Evolutionary conservation across 2,888 invertebrate genomes (phyloP), one percentile per base, ranked within the genome.

Genomic region (Caenorhabditis becei): DNA sequence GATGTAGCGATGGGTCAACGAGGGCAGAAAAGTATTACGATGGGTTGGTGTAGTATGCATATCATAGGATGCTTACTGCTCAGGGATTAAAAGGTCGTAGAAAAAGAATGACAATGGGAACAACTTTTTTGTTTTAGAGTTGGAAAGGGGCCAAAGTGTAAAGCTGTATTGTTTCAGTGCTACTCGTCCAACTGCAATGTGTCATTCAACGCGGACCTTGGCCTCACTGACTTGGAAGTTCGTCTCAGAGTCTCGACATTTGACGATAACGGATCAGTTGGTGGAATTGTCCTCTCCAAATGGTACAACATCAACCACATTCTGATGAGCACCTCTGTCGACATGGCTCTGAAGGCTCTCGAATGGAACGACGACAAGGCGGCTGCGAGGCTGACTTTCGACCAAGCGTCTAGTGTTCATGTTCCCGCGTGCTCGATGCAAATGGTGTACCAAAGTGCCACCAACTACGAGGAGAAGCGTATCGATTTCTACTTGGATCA

Each of bases 291-390:
- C 2, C 51, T 77, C 14, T 77, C 77, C 41, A 62, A 28, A 53
- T 81, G 81, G 81, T 81, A 81, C 54, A 78, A 72, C 44, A 79
- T 72, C 59, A 72, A 72, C 14, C 66, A 72, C 37, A 61, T 79
- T 14, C 49, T 79, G 14, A 53, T 67, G n/a, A 61, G 16, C 41
- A 62, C 66, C 10, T 72, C 72, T 0, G 59, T 81, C 16, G 70
- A 77, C 35, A 72, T 72, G 65, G 49, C 24, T 4, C 20, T 65
- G 37, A 62, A 75, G 41, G 59, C 59, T 28, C 51, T 75, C 20
- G 62, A 74, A 2, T 85, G 85, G 85, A 75, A 77, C 14, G 83
- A 85, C 24, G 85, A 85, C 63, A 80, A 81, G 59, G 85, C 83
- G 18, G 75, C 85, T 11, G 82, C 78, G 14, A 49, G 67, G 16